Evolutionary conservation across 2,888 invertebrate species (phyloP).

Genomic region (Yponomeuta malinellus): DNA sequence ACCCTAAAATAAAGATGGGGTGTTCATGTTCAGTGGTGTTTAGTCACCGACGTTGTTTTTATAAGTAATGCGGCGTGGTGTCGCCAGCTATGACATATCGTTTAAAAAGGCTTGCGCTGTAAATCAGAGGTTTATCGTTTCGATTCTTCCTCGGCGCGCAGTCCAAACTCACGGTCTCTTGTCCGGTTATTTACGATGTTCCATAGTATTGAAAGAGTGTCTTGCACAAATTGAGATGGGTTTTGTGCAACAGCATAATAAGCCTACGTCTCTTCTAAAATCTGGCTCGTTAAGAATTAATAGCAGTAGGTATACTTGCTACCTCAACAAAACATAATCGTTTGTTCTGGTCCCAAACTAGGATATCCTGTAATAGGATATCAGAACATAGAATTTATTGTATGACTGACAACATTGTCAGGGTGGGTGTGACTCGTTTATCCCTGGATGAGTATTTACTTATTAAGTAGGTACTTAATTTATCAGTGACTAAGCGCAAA

Average conservation of each 20-base stretch:
- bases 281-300: too few relatives aligned
- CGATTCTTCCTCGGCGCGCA: conserved; percentile 5
- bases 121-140: conserved; percentile 14
- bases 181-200: background rate
- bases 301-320: too few relatives aligned
- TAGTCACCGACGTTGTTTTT: conserved; percentile 15
- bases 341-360: too few relatives aligned
- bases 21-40: conserved; percentile 12
- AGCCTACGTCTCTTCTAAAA: too few relatives aligned
- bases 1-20: conserved; percentile 11
- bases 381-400: too few relatives aligned
- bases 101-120: conserved; percentile 13
- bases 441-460: too few relatives aligned
- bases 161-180: conserved; percentile 3
- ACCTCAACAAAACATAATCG: too few relatives aligned
- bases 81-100: conserved; percentile 14
- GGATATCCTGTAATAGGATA: too few relatives aligned
- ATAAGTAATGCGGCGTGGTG: conserved; percentile 14
- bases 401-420: too few relatives aligned
- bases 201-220: background rate
- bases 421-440: too few relatives aligned
- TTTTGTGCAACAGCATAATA: background rate
- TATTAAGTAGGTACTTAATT: too few relatives aligned
- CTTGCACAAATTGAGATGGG: background rate
- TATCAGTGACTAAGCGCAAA: too few relatives aligned